phyloP scores from a whole-genome alignment of 2,797 vertebrate species.

The Sebastes matsubarae region DNA sequence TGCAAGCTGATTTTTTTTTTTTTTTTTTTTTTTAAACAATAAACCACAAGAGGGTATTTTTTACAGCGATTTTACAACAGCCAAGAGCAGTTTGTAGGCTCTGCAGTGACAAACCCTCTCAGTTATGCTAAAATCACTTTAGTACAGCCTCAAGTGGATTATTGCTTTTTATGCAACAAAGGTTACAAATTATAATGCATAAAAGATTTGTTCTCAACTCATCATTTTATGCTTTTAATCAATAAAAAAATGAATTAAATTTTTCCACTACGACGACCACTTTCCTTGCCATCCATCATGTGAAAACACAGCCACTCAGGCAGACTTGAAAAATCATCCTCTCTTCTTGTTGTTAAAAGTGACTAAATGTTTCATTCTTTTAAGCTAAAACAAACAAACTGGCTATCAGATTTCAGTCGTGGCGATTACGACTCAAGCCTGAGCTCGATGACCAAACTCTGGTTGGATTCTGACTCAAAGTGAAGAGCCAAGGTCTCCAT shows the following conservation, averaged over 20 bases:
- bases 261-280: neutral
- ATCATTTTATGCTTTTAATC: conserved; percentile 29
- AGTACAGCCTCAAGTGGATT: conserved; percentile 32
- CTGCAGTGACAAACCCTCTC: conserved; percentile 16
- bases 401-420: neutral
- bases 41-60: conserved; percentile 23
- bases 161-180: conserved; percentile 37
- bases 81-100: conserved; percentile 29
- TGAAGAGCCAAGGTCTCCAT: neutral
- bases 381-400: neutral
- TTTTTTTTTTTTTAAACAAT: neutral
- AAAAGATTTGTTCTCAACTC: neutral
- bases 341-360: neutral
- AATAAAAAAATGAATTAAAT: conserved; percentile 1
- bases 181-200: conserved; percentile 29
- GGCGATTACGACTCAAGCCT: neutral
- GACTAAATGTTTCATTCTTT: neutral
- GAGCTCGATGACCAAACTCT: neutral
- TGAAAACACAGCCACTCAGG: neutral
- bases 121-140: conserved; percentile 50
- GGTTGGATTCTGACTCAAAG: neutral
- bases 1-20: conserved; percentile 2
- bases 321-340: neutral
- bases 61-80: conserved; percentile 28
- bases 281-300: neutral